phyloP scores from a whole-genome alignment of 2,888 invertebrate species.

The Drosophila tanythrix region DNA sequence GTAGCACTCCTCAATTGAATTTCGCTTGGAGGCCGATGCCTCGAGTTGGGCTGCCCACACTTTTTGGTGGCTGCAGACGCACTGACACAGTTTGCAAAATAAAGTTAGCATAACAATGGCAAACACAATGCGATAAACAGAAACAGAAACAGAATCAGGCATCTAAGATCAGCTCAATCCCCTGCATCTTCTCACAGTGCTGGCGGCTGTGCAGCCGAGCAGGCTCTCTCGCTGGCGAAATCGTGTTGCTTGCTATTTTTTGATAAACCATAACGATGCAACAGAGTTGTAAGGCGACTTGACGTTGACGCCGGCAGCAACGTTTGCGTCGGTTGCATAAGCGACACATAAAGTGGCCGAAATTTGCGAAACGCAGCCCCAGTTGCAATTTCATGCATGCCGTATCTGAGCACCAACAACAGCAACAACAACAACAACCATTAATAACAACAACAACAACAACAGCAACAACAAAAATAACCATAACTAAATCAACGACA shows the following conservation, averaged over 20 bases:
- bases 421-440: constrained; percentile 23
- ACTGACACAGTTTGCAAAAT: constrained; percentile 57
- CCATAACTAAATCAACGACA: constrained; percentile 27
- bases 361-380: constrained; percentile 77
- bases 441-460: constrained; percentile 32
- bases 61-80: constrained; percentile 23
- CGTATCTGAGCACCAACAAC: constrained; percentile 48
- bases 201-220: constrained; percentile 31
- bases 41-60: constrained; percentile 32
- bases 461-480: constrained; percentile 31
- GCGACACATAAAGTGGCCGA: constrained; percentile 68
- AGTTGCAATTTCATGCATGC: constrained; percentile 79
- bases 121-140: constrained; percentile 28
- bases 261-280: constrained; percentile 70
- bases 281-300: constrained; percentile 7
- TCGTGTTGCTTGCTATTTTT: constrained; percentile 43
- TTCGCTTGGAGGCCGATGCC: constrained; percentile 32
- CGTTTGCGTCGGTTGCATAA: constrained; percentile 59
- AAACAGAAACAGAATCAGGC: neutral
- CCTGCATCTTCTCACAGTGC: constrained; percentile 14
- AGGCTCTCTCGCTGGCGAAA: constrained; percentile 53
- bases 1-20: constrained; percentile 51
- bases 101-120: constrained; percentile 26
- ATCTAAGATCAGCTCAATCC: constrained; percentile 29
- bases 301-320: constrained; percentile 29